Percentiles rank a stretch among this genome's conserved stretches.
Conservation (phyloP, 1,140 invertebrate genomes). For the Cherax quadricarinatus region DNA sequence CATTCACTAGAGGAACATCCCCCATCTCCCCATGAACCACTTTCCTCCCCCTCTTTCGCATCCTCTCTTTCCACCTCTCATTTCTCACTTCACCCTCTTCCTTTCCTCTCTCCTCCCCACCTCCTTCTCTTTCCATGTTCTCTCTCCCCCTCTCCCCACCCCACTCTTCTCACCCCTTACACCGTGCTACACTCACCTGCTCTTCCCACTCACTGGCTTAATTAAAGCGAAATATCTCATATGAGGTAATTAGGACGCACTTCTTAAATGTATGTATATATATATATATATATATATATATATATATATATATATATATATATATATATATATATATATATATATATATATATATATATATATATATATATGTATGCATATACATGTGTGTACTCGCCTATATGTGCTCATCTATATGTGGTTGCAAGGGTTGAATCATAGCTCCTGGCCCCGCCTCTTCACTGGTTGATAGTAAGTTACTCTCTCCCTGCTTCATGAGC, state of each 20-base stretch:
- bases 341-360: neutral
- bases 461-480: no score
- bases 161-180: neutral
- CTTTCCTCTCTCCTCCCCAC: neutral
- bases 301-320: no score
- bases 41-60: neutral
- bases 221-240: slow-evolving; percentile 1
- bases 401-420: no score
- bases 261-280: neutral
- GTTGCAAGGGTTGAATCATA: no score
- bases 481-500: no score
- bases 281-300: neutral
- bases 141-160: neutral
- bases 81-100: neutral
- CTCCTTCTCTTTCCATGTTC: neutral
- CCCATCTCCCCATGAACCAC: neutral
- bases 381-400: no score
- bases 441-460: no score
- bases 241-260: neutral
- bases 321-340: no score
- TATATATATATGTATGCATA: no score
- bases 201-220: neutral
- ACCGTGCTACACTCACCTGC: neutral
- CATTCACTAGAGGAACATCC: no score
- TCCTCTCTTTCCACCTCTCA: neutral